These are phyloP conservation scores for Tigriopus californicus DNA, from an alignment of 2,888 invertebrate species.

Conservation along the genomic window DNA sequence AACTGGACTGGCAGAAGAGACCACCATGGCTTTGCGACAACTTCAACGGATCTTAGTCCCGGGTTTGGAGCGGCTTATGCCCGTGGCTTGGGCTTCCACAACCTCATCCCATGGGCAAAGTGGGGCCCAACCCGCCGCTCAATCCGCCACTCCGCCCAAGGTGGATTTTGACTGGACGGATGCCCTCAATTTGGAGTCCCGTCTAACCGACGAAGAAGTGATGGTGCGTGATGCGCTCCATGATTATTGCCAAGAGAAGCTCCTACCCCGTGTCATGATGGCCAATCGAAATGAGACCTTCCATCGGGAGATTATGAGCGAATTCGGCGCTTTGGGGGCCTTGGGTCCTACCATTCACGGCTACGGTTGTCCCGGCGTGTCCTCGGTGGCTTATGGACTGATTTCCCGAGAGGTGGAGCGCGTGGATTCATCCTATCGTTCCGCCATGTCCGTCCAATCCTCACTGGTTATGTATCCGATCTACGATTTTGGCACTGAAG, in stretches of 20 bases:
- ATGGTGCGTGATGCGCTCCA: slow-evolving; percentile 67
- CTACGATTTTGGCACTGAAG: slow-evolving; percentile 64
- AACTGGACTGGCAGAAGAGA: too few relatives aligned
- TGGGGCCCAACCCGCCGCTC: background rate
- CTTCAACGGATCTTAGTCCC: too few relatives aligned
- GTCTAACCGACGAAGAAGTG: slow-evolving; percentile 77
- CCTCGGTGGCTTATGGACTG: slow-evolving; percentile 75
- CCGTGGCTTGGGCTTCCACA: too few relatives aligned
- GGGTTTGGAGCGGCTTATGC: too few relatives aligned
- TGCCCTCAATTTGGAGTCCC: slow-evolving; percentile 65
- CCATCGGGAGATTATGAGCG: slow-evolving; percentile 67
- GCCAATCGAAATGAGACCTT: slow-evolving; percentile 83
- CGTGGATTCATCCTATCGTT: slow-evolving; percentile 27
- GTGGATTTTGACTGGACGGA: slow-evolving; percentile 65
- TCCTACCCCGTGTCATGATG: slow-evolving; percentile 62
- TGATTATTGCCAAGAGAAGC: slow-evolving; percentile 60
- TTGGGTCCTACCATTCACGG: slow-evolving; percentile 79
- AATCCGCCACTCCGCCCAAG: background rate
- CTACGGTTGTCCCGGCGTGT: slow-evolving; percentile 41
- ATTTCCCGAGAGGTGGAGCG: slow-evolving; percentile 14
- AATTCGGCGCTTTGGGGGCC: slow-evolving; percentile 77
- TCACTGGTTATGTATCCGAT: slow-evolving; percentile 90
- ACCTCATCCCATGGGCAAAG: too few relatives aligned
- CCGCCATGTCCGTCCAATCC: slow-evolving; percentile 92
- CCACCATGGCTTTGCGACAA: too few relatives aligned